phyloP scores from a whole-genome alignment of 2,113 vertebrate genomes.

The Ophiodon elongatus region DNA sequence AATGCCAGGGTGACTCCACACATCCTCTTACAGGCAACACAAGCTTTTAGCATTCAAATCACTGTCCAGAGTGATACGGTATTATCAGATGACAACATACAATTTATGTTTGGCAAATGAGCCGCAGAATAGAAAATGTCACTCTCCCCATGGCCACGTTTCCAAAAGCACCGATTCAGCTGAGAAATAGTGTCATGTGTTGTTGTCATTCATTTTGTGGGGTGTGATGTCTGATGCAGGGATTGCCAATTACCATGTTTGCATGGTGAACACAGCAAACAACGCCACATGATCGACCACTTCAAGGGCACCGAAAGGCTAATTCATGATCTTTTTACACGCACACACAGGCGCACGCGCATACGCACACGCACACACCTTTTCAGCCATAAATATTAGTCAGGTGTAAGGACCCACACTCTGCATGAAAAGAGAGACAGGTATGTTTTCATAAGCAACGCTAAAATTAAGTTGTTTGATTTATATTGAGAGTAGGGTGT shows the following conservation, averaged over 20 bases:
- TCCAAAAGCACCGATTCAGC: slow-evolving; percentile 53
- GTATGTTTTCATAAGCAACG: not conserved
- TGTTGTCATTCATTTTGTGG: slow-evolving; percentile 46
- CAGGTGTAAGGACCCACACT: not conserved
- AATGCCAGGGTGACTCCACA: slow-evolving; percentile 49
- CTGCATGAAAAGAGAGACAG: not conserved
- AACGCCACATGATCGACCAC: slow-evolving; percentile 19
- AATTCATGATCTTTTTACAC: slow-evolving; percentile 31
- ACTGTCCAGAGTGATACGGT: slow-evolving; percentile 51
- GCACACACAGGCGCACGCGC: not conserved
- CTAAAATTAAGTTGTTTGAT: not conserved
- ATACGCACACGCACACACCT: no score
- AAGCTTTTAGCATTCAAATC: slow-evolving; percentile 64
- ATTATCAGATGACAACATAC: slow-evolving; percentile 68
- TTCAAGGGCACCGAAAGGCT: slow-evolving; percentile 30
- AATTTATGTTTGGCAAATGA: slow-evolving; percentile 74
- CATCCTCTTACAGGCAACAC: slow-evolving; percentile 49
- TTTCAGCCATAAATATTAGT: slow-evolving; percentile 6
- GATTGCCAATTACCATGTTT: slow-evolving; percentile 56
- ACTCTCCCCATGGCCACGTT: slow-evolving; percentile 42
- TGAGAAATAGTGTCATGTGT: slow-evolving; percentile 51
- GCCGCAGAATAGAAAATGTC: slow-evolving; percentile 65
- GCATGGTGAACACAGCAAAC: slow-evolving; percentile 32
- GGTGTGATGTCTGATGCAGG: slow-evolving; percentile 43
- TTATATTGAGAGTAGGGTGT: slow-evolving; percentile 1